Base-by-base conservation (phyloP, 2,888 invertebrate genomes). In the Pachydiplax longipennis region DNA sequence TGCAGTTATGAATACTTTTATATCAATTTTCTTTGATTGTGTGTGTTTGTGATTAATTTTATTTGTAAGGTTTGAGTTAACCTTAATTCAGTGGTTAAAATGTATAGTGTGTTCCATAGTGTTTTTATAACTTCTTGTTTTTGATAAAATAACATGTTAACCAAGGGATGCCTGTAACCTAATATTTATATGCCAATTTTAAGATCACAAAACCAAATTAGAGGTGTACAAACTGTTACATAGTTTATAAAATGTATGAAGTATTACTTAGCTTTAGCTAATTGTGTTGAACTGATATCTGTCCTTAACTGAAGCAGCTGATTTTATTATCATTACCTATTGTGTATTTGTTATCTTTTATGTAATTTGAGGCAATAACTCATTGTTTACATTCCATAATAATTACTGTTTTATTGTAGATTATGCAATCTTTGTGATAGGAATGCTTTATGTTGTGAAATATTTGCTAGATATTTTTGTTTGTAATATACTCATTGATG, bases 251-350 rank as follows among this genome's bases (percentile, higher is more conserved):
- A 61, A 58, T 61, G 18, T 87, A 37, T 37, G 37, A 37, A 61
- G 87, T 83, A 61, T 37, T 87, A 87, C 58, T 87, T 87, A 87
- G 87, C 87, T 87, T 65, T 65, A 61, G 61, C 58, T 83, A 83
- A 58, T 37, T 31, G 35, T 37, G 58, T 61, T 87, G 37, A 31
- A 83, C 37, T 37, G 58, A 61, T 65, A 61, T 87, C 37, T 65
- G 31, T 87, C 58, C 53, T 87, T 31, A n/a, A 37, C n/a, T 40
- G 25, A 87, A 22, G 44, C 48, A 37, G 18, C 31, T 37, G 37
- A 61, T 61, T 87, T 87, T 87, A 37, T 6, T 0, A 31, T 61
- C 1, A 53, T 61, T 61, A 35, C 3, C 35, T 35, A 58, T 87
- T n/a, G 22, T 87, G 53, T 87, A 37, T 87, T 87, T 61, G 58